A percentile compares a stretch with the other conserved stretches of the same genome.
Conservation (phyloP, 2,113 vertebrate species). For the Otus sunia region DNA sequence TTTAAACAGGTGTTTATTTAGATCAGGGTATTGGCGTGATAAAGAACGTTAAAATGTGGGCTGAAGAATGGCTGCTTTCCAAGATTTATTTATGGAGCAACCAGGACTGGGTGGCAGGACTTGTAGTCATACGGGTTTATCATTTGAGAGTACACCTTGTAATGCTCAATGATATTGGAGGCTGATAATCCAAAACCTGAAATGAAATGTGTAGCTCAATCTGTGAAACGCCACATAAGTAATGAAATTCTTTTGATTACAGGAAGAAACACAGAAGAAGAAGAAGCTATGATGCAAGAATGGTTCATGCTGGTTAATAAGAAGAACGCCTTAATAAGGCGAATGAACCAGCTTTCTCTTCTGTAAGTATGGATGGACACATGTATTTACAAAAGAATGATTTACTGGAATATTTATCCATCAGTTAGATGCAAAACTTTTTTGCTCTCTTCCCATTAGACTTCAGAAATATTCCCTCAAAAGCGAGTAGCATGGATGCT, state of each 20-base stretch:
- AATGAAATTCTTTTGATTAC: slow-evolving; percentile 26
- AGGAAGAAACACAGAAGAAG: slow-evolving; percentile 98
- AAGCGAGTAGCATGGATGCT: neutral
- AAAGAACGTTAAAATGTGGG: neutral
- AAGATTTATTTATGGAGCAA: neutral
- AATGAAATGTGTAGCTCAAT: neutral
- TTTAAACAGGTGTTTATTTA: slow-evolving; percentile 45
- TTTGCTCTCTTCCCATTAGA: neutral
- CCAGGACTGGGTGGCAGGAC: neutral
- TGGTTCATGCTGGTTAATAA: slow-evolving; percentile 99
- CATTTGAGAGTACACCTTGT: neutral
- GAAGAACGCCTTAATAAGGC: slow-evolving; percentile 97
- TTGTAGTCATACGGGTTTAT: neutral
- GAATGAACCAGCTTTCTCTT: slow-evolving; percentile 98
- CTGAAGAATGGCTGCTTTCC: neutral
- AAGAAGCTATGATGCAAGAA: slow-evolving; percentile 99
- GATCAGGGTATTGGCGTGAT: neutral
- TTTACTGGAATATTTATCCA: neutral
- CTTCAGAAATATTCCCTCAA: neutral
- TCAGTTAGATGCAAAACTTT: neutral
- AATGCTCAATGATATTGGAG: neutral
- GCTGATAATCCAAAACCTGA: neutral
- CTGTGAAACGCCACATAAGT: neutral
- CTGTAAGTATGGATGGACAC: slow-evolving; percentile 81
- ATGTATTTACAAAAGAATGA: neutral